Percentiles rank a stretch among this genome's conserved stretches.
phyloP scores from a whole-genome alignment of 64 coral and sea anemone species.

The Anthopleura sola region DNA sequence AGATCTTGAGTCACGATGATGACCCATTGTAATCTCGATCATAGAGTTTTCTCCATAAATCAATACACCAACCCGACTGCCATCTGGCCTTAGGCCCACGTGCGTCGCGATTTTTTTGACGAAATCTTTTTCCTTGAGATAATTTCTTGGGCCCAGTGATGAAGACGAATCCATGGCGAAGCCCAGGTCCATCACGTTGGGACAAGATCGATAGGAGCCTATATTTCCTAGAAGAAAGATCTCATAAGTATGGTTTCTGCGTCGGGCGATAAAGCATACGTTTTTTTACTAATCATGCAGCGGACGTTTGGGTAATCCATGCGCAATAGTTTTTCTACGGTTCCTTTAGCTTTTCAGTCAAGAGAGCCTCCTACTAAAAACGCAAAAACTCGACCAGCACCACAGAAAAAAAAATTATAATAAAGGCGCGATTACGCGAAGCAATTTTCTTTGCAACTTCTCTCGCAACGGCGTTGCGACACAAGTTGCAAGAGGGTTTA shows the following conservation, averaged over 20 bases:
- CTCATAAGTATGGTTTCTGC: neutral
- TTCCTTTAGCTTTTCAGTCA: too few species aligned
- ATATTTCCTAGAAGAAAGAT: conserved; percentile 25
- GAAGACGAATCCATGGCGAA: conserved; percentile 59
- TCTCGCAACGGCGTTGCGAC: too few species aligned
- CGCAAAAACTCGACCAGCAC: too few species aligned
- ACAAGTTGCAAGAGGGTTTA: too few species aligned
- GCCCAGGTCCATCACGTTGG: conserved; percentile 56
- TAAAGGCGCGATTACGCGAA: too few species aligned
- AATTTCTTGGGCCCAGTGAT: conserved; percentile 18
- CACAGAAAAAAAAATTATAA: too few species aligned
- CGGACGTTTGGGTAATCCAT: too few species aligned
- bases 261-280: too few species aligned
- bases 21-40: conserved; percentile 8
- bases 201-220: neutral
- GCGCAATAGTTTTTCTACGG: too few species aligned
- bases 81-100: conserved; percentile 27
- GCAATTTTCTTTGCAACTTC: too few species aligned
- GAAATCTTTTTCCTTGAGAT: conserved; percentile 51
- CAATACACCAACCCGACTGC: conserved; percentile 44
- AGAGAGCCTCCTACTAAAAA: too few species aligned
- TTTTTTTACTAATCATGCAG: too few species aligned
- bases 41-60: conserved; percentile 50
- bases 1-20: neutral
- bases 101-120: conserved; percentile 44